Conservation (phyloP, 2,113 vertebrate genomes). For the Rhineura floridana region DNA sequence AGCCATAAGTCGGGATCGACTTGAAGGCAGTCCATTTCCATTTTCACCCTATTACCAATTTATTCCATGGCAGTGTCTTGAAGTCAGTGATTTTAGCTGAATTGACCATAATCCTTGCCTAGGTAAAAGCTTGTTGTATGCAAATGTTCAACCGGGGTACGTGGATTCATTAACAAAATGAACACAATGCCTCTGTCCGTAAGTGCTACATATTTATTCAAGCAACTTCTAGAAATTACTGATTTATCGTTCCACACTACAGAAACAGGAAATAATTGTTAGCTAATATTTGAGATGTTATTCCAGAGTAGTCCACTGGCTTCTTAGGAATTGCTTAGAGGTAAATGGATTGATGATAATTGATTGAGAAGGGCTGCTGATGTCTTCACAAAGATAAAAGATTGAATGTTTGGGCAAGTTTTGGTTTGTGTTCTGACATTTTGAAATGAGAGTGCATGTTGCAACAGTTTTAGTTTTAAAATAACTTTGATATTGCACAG, state of each 20-base stretch:
- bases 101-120: neutral
- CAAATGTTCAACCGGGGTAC: neutral
- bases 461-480: neutral
- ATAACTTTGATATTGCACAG: neutral
- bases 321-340: neutral
- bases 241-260: neutral
- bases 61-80: neutral
- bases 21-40: no score
- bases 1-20: no score
- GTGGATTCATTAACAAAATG: neutral
- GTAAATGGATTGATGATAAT: neutral
- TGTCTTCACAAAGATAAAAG: neutral
- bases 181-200: neutral
- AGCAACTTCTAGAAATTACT: neutral
- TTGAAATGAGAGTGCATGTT: neutral
- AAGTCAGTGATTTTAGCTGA: neutral
- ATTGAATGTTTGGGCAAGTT: slow-evolving; percentile 7
- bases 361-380: neutral
- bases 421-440: neutral
- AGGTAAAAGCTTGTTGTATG: neutral
- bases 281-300: neutral
- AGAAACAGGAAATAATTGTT: neutral
- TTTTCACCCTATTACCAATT: neutral
- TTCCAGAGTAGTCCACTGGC: neutral
- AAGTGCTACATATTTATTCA: neutral